Conservation (phyloP, 2,797 vertebrate genomes). For the Eupleurogrammus muticus region DNA sequence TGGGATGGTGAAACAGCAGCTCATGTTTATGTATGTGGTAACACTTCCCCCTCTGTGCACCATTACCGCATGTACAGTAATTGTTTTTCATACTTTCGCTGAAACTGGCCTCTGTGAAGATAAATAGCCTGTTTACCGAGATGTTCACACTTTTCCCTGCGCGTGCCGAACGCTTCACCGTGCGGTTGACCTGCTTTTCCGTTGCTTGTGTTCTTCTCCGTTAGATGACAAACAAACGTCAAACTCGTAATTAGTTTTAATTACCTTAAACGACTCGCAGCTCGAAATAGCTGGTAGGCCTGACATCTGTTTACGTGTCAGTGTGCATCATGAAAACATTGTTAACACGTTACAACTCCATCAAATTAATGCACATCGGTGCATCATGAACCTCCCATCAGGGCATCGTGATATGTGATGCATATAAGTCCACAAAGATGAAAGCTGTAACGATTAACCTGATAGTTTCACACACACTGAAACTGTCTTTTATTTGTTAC, state of each 20-base stretch:
- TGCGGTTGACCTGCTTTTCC: conserved; percentile 15
- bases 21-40: conserved; percentile 1
- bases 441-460: not conserved
- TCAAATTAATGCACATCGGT: not conserved
- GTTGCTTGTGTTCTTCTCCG: not conserved
- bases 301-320: not conserved
- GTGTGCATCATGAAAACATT: not conserved
- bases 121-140: not conserved
- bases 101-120: conserved; percentile 14
- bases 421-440: not conserved
- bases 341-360: not conserved
- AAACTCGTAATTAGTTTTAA: not conserved
- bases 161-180: conserved; percentile 17
- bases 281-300: not conserved
- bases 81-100: conserved; percentile 38
- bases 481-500: too few relatives aligned
- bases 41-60: conserved; percentile 5
- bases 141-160: conserved; percentile 20
- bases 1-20: not conserved
- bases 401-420: not conserved
- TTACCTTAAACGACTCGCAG: not conserved
- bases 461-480: not conserved
- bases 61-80: conserved; percentile 7
- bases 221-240: not conserved
- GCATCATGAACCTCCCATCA: not conserved